Evolutionary conservation across 92 coral and sea anemone species (phyloP).

Genomic region (Ricordea florida): DNA sequence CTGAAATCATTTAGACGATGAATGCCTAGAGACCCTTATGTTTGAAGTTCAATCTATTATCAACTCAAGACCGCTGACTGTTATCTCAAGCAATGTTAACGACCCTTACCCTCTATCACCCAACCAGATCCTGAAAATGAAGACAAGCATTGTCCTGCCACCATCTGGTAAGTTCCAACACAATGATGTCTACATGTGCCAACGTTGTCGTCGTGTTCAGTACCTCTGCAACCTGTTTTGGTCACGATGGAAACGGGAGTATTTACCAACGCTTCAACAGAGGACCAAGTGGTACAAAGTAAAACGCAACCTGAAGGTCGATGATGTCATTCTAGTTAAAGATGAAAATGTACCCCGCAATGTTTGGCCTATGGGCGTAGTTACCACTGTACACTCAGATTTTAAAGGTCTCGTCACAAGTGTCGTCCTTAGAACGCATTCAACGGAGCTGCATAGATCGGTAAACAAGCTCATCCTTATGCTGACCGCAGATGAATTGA

Average conservation of each 20-base stretch:
- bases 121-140: too few relatives aligned
- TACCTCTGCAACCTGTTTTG: conserved; percentile 33
- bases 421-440: conserved; percentile 2
- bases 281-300: conserved; percentile 16
- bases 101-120: too few relatives aligned
- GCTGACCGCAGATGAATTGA: not conserved
- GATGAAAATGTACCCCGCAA: conserved; percentile 14
- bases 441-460: conserved; percentile 18
- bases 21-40: too few relatives aligned
- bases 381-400: not conserved
- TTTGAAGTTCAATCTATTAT: too few relatives aligned
- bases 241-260: conserved; percentile 38
- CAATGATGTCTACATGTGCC: conserved; percentile 28
- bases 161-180: conserved; percentile 34
- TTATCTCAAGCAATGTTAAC: too few relatives aligned
- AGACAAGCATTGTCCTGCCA: conserved; percentile 24
- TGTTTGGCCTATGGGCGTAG: conserved; percentile 6
- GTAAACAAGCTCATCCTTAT: conserved; percentile 10
- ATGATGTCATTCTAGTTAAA: conserved; percentile 15
- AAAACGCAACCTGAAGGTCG: conserved; percentile 24
- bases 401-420: conserved; percentile 37
- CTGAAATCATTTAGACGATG: too few relatives aligned
- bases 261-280: conserved; percentile 4
- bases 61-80: too few relatives aligned
- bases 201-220: conserved; percentile 34